These are phyloP conservation scores for Arctia plantaginis DNA, from an alignment of 2,888 invertebrate species.

Conservation along the genomic window DNA sequence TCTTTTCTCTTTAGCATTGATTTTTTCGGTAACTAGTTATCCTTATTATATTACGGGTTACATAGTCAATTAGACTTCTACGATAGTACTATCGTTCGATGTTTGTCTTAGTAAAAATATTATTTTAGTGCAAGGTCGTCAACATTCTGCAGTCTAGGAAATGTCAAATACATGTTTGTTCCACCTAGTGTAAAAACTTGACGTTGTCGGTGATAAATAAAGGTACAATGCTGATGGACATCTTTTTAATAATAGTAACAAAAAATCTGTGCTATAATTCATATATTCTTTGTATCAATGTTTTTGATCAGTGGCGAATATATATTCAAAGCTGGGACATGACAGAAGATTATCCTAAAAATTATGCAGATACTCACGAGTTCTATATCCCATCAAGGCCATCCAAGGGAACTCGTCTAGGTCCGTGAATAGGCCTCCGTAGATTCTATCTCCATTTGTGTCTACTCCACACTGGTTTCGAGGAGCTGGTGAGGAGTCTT, in stretches of 20 bases:
- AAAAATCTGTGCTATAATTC: neutral
- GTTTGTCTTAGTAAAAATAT: neutral
- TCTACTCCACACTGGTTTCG: constrained; percentile 84
- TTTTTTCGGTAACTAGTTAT: neutral
- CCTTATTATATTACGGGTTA: neutral
- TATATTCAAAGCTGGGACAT: neutral
- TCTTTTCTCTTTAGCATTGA: neutral
- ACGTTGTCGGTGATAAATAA: neutral
- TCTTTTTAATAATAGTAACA: neutral
- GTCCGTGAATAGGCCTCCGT: constrained; percentile 88
- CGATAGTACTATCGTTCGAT: neutral
- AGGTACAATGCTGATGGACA: neutral
- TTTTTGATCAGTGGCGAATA: neutral
- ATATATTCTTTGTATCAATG: neutral
- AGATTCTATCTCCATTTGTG: constrained; percentile 86
- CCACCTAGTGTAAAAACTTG: neutral
- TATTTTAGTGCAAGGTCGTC: neutral
- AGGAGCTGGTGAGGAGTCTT: constrained; percentile 71
- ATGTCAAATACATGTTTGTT: neutral
- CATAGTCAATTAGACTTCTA: neutral
- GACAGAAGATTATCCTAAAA: neutral
- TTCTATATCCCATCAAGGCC: constrained; percentile 86
- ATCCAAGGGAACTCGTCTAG: constrained; percentile 89
- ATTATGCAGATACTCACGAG: constrained; percentile 68
- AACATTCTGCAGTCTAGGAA: neutral